Evolutionary conservation across 53 echinoderm and acorn worm genomes (phyloP), one percentile per base, ranked within the genome.

Genomic region (Astropecten irregularis): DNA sequence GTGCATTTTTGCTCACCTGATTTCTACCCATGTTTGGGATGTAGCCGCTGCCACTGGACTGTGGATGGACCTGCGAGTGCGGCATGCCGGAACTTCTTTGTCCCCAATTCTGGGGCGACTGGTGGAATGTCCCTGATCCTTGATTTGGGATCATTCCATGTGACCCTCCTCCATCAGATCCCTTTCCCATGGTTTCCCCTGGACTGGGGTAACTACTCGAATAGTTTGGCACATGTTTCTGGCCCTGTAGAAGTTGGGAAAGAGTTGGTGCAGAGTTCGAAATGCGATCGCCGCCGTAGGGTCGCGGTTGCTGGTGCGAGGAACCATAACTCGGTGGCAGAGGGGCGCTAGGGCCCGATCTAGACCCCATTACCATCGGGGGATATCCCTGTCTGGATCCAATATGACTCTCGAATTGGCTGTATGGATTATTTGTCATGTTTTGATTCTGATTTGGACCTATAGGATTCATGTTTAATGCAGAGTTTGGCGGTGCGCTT

Each of bases 241-340:
- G 99, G 88, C 99, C 99, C 90, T 99, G 99, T 35, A 99, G 90
- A 73, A 99, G 89, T 74, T 99, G 99, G 60, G 99, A 99, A 79
- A 99, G 99, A 49, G 99, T 99, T 63, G 99, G 99, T 30, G 99
- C 99, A 30, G 94, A 89, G 86, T 89, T 96, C 52, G 96, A 93
- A 50, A 96, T 96, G 76, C 91, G 87, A 40, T 73, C 90, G n/a
- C 88, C 73, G 29, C 82, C 85, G 66, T 84, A 89, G 33, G 92
- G 71, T 53, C 92, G 82, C 42, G 63, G 67, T 76, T 66, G 66
- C 73, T 73, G 76, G 49, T 91, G 91, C 38, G 91, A 59, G n/a
- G 60, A 35, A 60, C 76, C 87, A 36, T 82, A 83, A 51, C 76
- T 92, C 25, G 89, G 84, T 67, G 88, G 88, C 67, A 83, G 72